phyloP scores from a whole-genome alignment of 23 tunicate species.

The Ciona savignyi region DNA sequence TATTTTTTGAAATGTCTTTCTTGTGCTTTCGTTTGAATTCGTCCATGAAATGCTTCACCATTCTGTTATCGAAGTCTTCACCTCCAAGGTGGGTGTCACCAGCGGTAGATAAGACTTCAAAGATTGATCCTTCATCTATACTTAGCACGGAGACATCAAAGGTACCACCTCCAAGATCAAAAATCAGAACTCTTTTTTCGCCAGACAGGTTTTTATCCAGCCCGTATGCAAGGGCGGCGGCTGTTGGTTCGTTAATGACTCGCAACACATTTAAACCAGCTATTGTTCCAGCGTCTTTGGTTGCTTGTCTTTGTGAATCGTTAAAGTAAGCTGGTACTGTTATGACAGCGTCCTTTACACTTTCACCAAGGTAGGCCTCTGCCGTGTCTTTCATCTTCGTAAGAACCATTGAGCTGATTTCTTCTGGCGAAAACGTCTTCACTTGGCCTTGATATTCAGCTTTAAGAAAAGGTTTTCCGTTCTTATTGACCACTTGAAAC shows the following conservation, averaged over 20 bases:
- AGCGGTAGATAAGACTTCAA: conserved; percentile 73
- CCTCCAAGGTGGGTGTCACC: conserved; percentile 94
- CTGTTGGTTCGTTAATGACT: conserved; percentile 85
- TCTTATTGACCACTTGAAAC: conserved; percentile 65
- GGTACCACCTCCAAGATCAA: conserved; percentile 97
- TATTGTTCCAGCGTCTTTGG: conserved; percentile 66
- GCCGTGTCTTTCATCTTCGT: conserved; percentile 94
- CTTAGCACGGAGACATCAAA: conserved; percentile 78
- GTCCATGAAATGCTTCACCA: conserved; percentile 68
- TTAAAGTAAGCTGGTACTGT: conserved; percentile 96
- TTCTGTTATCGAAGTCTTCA: conserved; percentile 87
- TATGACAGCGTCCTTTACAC: conserved; percentile 75
- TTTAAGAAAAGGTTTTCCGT: no score
- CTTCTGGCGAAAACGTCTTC: conserved; percentile 76
- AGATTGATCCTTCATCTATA: conserved; percentile 70
- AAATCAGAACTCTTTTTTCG: conserved; percentile 59
- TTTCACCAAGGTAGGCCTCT: conserved; percentile 79
- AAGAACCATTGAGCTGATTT: conserved; percentile 88
- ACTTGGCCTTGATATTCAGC: conserved; percentile 55
- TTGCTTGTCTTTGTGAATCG: conserved; percentile 94
- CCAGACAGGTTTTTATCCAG: conserved; percentile 46
- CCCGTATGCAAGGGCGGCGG: conserved; percentile 85
- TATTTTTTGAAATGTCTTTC: conserved; percentile 65
- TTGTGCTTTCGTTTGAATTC: conserved; percentile 68
- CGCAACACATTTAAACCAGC: conserved; percentile 66